These are phyloP conservation scores for Drosophila robusta DNA, from an alignment of 2,888 invertebrate species.

Conservation along the genomic window DNA sequence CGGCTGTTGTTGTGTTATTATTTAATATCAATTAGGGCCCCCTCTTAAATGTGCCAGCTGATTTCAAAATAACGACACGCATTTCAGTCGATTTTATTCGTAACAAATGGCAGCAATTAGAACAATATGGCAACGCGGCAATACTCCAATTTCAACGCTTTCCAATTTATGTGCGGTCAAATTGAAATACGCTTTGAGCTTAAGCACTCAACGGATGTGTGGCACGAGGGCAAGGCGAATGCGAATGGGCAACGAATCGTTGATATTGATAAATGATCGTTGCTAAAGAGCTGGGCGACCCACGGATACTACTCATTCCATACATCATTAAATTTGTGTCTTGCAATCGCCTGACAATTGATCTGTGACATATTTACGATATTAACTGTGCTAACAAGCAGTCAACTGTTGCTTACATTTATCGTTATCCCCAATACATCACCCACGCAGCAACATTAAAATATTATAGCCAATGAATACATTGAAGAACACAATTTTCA, in stretches of 20 bases:
- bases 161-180: constrained; percentile 60
- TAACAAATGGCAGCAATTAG: constrained; percentile 77
- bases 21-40: constrained; percentile 75
- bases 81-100: constrained; percentile 58
- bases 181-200: constrained; percentile 47
- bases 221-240: constrained; percentile 50
- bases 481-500: too few relatives aligned
- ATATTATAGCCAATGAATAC: too few relatives aligned
- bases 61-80: constrained; percentile 78
- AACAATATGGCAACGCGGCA: constrained; percentile 73
- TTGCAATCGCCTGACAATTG: constrained; percentile 55
- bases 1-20: constrained; percentile 58
- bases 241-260: constrained; percentile 27
- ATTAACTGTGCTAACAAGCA: constrained; percentile 14
- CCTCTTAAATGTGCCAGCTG: constrained; percentile 59
- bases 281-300: constrained; percentile 51
- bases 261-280: constrained; percentile 75
- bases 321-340: constrained; percentile 27
- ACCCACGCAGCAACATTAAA: neutral
- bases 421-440: neutral
- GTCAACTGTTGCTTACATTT: constrained; percentile 8
- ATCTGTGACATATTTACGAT: constrained; percentile 58
- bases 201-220: constrained; percentile 39
- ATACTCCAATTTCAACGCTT: constrained; percentile 68
- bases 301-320: constrained; percentile 17